Base-by-base conservation (phyloP, 2,797 vertebrate genomes). In the Rhadinocentrus ornatus region DNA sequence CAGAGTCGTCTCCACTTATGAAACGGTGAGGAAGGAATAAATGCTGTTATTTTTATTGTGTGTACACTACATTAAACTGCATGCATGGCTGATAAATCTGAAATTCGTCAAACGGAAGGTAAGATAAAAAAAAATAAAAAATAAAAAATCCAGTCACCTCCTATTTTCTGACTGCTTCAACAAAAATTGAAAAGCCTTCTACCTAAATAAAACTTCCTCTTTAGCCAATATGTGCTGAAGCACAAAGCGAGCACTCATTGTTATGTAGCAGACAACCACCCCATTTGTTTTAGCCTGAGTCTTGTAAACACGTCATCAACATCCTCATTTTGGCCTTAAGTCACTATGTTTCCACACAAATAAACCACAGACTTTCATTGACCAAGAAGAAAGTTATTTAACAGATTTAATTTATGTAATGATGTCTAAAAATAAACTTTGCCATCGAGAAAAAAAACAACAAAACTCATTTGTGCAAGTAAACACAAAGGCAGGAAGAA, bases 1-100 rank as follows among this genome's bases (percentile, higher is more conserved):
- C 85, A 95, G 95, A 82, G 96, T 97, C 4, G 93, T 97, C 65
- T 95, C 95, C 26, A 95, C 95, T 0, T 98, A 97, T 54, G 96
- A 98, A 77, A 90, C 80, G 93, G 97, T 97, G 89, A 96, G 96
- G 88, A 84, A 69, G 46, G 65, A 80, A 67, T 63, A 53, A 26
- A 70, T 20, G 15, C 48, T 63, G 24, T 55, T 55, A 26, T 62
- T 20, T 22, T 41, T 44, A 9, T 27, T 59, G 56, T 56, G 59
- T 44, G 52, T 57, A 2, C 16, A 24, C 1, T n/a, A 37, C 2
- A 52, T 58, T 24, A 60, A 73, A 9, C 56, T 24, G 8, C 10
- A 12, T 29, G 35, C 13, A 16, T 11, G 46, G 15, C 34, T 77
- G 53, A 31, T 46, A 34, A 67, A 64, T 71, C 52, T 69, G 20